These are phyloP conservation scores for Microctonus brassicae DNA, from an alignment of 2,888 invertebrate genomes.

Conservation along the genomic window DNA sequence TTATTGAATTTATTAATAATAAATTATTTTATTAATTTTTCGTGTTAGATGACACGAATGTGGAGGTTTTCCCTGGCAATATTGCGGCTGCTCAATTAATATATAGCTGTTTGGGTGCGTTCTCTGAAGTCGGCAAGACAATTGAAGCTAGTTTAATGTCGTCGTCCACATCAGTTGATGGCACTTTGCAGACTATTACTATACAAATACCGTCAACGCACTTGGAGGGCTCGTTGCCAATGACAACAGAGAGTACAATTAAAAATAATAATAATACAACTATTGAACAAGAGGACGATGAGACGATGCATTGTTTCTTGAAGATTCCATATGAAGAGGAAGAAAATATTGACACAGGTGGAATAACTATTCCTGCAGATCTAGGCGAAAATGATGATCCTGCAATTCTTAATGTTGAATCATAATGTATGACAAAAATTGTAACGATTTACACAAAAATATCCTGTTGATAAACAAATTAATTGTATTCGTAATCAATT, in stretches of 20 bases:
- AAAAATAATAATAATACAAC: conserved; percentile 46
- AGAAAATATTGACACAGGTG: conserved; percentile 72
- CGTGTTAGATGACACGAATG: conserved; percentile 53
- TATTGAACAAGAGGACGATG: conserved; percentile 69
- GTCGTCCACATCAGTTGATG: conserved; percentile 66
- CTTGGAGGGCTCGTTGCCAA: conserved; percentile 59
- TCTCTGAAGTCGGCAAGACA: conserved; percentile 62
- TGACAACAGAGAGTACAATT: conserved; percentile 43
- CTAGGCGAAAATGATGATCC: conserved; percentile 54
- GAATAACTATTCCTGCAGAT: conserved; percentile 74
- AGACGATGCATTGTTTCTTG: conserved; percentile 68
- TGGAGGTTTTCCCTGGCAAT: conserved; percentile 68
- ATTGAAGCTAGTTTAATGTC: conserved; percentile 67
- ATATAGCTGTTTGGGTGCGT: conserved; percentile 65
- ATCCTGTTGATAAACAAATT: neutral
- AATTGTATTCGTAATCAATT: too few relatives aligned
- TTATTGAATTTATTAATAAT: conserved; percentile 4
- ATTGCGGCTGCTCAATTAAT: conserved; percentile 68
- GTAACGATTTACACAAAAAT: conserved; percentile 7
- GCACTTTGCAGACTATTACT: conserved; percentile 65
- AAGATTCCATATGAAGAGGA: conserved; percentile 67
- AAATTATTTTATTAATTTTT: neutral
- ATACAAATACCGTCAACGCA: conserved; percentile 66
- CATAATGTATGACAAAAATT: conserved; percentile 32
- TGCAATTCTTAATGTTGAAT: conserved; percentile 51